A percentile compares a stretch with the other conserved stretches of the same genome.
phyloP scores from a whole-genome alignment of 2,797 vertebrate species.

The Momotus momota region DNA sequence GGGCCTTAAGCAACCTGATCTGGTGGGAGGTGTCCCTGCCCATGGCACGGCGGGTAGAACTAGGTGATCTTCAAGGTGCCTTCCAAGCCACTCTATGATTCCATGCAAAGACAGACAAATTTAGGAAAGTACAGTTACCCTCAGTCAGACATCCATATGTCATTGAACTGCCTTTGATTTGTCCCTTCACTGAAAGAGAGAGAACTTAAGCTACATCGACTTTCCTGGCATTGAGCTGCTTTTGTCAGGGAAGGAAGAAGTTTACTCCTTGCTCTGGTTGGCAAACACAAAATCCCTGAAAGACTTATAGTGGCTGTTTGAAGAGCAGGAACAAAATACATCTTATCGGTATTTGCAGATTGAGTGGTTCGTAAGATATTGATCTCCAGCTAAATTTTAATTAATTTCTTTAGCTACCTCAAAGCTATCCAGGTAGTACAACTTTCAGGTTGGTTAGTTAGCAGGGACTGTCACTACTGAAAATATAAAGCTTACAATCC shows the following conservation, averaged over 20 bases:
- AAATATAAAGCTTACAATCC: background rate
- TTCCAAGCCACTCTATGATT: too few relatives aligned
- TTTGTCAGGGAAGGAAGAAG: background rate
- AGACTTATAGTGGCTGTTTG: background rate
- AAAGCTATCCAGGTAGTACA: background rate
- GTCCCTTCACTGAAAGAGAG: background rate
- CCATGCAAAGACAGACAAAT: background rate
- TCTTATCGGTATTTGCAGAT: background rate
- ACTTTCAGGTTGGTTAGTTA: background rate
- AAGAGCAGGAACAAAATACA: slow-evolving; percentile 9
- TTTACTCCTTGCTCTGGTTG: background rate
- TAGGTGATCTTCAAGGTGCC: too few relatives aligned
- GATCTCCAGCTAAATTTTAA: slow-evolving; percentile 24
- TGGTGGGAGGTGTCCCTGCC: too few relatives aligned
- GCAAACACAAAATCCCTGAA: background rate
- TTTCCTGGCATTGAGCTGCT: background rate
- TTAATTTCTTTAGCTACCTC: slow-evolving; percentile 38
- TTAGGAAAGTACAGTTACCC: background rate
- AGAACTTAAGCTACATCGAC: background rate
- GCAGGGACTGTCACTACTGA: background rate
- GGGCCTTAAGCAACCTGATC: too few relatives aligned
- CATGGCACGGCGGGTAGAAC: too few relatives aligned
- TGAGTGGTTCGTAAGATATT: slow-evolving; percentile 1
- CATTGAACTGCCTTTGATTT: background rate
- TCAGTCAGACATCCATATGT: background rate